Percentiles rank a stretch among this genome's conserved stretches.
Conservation (phyloP, 2,888 invertebrate species). For the Eupithecia tripunctaria region DNA sequence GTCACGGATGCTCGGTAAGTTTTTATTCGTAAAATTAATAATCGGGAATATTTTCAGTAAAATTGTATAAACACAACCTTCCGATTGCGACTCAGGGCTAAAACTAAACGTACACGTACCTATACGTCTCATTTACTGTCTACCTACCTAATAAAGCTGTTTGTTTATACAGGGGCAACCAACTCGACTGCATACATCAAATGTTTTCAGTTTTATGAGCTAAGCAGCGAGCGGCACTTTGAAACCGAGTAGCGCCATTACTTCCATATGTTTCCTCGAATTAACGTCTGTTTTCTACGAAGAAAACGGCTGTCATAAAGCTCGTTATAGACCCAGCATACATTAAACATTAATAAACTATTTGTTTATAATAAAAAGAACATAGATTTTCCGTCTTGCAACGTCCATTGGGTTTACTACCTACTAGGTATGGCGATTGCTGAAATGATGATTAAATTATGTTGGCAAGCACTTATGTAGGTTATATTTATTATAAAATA, state of each 20-base stretch:
- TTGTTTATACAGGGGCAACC: constrained; percentile 70
- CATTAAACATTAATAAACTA: constrained; percentile 77
- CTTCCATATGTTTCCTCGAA: constrained; percentile 83
- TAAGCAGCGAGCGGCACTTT: constrained; percentile 75
- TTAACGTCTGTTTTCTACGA: constrained; percentile 83
- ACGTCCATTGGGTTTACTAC: constrained; percentile 22
- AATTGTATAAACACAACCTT: background rate
- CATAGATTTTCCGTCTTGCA: constrained; percentile 51
- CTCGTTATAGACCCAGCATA: constrained; percentile 67
- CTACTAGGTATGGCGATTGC: background rate
- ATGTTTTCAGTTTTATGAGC: constrained; percentile 71
- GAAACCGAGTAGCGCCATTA: constrained; percentile 79
- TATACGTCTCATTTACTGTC: background rate
- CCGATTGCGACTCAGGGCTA: background rate
- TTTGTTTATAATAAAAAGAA: constrained; percentile 72
- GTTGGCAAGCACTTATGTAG: background rate
- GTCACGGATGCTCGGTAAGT: too few species aligned
- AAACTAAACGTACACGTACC: background rate
- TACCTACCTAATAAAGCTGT: constrained; percentile 71
- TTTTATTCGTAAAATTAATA: background rate
- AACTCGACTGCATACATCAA: constrained; percentile 79
- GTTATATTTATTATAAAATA: background rate
- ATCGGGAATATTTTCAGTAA: too few species aligned
- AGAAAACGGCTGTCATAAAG: constrained; percentile 79
- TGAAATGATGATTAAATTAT: background rate